Conservation (phyloP, 2,797 vertebrate genomes). For the Sebastes cheni region DNA sequence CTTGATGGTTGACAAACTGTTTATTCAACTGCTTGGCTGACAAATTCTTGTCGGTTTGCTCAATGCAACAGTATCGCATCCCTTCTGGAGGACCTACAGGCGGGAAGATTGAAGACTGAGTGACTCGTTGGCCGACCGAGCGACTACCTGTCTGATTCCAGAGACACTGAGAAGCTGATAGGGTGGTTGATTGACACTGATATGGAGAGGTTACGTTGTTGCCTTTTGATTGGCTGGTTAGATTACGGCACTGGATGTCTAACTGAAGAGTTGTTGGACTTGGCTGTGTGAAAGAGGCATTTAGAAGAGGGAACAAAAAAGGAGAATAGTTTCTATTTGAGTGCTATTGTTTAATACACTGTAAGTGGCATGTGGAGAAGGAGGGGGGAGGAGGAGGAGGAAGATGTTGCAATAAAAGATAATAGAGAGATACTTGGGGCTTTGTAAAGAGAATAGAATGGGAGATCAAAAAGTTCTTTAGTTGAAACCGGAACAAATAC, state of each 20-base stretch:
- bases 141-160: conserved; percentile 8
- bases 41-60: neutral
- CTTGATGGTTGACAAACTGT: neutral
- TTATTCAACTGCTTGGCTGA: neutral
- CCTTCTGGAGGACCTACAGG: neutral
- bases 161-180: conserved; percentile 1
- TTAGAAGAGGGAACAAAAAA: neutral
- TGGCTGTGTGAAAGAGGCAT: neutral
- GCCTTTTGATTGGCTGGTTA: neutral
- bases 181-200: conserved; percentile 18
- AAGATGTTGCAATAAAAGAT: neutral
- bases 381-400: neutral
- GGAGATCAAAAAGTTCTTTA: neutral
- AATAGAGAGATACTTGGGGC: neutral
- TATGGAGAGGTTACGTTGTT: neutral
- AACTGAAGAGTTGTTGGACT: neutral
- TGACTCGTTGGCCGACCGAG: neutral
- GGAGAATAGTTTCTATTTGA: neutral
- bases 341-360: neutral
- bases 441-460: neutral
- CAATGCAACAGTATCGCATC: neutral
- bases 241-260: neutral
- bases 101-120: neutral
- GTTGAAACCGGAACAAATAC: neutral
- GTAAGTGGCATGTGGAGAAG: neutral